Base-by-base conservation (phyloP, 2,888 invertebrate species). In the Graphium colonna region DNA sequence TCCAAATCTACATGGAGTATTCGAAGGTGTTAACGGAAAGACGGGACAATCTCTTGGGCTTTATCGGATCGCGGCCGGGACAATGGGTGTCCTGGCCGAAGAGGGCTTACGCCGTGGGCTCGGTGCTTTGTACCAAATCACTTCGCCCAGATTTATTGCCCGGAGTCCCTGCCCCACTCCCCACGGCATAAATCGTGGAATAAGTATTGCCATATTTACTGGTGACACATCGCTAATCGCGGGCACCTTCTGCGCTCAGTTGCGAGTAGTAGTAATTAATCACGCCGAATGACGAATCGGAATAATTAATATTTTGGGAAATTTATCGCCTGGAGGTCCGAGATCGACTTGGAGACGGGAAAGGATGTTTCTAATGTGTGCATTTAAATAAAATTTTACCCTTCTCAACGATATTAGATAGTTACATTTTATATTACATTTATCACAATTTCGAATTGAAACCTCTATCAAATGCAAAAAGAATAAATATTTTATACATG, bases 161-260 rank as follows among this genome's bases (percentile, higher is more conserved):
- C 56, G 75, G 64, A 77, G 78, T 79, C 82, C 79, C 82, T 77
- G 74, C 82, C 84, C 85, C 82, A 75, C 73, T 77, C 80, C 71
- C 39, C 40, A 33, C 50, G 63, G 72, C 75, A 88, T 86, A 87
- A 88, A 88, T 89, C 77, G 80, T 78, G 73, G 76, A 87, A 86
- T 85, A 86, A 88, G 86, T 88, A 86, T 87, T 85, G 79, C 85
- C 86, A 88, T 88, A 88, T 88, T 89, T 88, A 87, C 83, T 69
- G 77, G 84, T 86, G 88, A 87, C 85, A 83, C 85, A 75, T 84
- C 78, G 82, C 84, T 83, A 85, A 86, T 86, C 84, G 80, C 74
- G 62, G 75, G 72, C 71, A 76, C 83, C 85, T 83, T 79, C 82
- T 84, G 84, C 62, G 73, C 69, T 73, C 74, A 71, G 72, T 76